Conservation (phyloP, 92 coral and sea anemone species). For the Porites lobata region DNA sequence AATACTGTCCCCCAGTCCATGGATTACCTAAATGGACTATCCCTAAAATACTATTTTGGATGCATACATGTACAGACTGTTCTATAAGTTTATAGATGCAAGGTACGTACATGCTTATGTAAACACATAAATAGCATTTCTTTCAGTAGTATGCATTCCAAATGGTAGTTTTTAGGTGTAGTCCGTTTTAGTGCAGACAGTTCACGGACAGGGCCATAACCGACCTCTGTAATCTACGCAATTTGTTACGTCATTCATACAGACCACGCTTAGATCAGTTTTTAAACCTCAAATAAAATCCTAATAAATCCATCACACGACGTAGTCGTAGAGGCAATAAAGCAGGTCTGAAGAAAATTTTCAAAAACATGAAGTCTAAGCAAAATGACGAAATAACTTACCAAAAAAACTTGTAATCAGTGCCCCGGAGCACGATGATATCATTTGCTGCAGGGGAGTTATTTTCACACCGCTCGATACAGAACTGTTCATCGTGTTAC, state of each 20-base stretch:
- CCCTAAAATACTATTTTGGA: background rate
- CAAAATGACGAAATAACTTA: slow-evolving; percentile 40
- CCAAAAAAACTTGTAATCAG: slow-evolving; percentile 88
- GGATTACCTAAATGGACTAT: background rate
- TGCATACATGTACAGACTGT: background rate
- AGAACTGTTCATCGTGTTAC: slow-evolving; percentile 16
- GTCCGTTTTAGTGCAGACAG: too few relatives aligned
- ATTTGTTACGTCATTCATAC: too few relatives aligned
- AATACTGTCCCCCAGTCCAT: background rate
- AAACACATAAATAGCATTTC: too few relatives aligned
- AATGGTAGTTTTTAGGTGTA: too few relatives aligned
- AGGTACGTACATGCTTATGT: background rate
- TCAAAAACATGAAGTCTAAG: background rate
- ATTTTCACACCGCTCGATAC: slow-evolving; percentile 65
- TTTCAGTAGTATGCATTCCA: too few relatives aligned
- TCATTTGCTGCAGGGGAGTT: slow-evolving; percentile 90
- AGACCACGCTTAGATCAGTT: too few relatives aligned
- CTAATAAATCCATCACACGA: too few relatives aligned
- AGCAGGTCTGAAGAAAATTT: background rate
- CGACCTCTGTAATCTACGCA: too few relatives aligned
- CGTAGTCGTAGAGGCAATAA: too few relatives aligned
- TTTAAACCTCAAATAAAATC: too few relatives aligned
- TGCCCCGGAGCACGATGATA: slow-evolving; percentile 95
- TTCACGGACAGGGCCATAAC: too few relatives aligned
- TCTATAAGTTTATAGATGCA: background rate